phyloP scores from a whole-genome alignment of 2,113 vertebrate genomes.

The Spea bombifrons region DNA sequence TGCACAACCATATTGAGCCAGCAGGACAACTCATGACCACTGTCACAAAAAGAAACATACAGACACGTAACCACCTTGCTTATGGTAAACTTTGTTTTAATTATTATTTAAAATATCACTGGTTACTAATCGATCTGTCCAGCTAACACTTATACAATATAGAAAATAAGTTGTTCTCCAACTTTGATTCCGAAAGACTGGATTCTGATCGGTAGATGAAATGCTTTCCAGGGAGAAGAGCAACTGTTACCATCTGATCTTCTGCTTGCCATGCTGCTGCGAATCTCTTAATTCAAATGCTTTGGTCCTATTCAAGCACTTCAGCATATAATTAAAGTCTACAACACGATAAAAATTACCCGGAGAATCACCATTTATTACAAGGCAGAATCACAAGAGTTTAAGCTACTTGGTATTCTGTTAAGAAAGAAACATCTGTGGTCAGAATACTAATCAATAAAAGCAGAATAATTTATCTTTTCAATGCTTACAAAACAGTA shows the following conservation, averaged over 20 bases:
- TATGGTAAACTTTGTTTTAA: no score
- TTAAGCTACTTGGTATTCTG: slow-evolving; percentile 55
- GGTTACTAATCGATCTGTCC: no score
- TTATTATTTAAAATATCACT: no score
- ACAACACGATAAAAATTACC: slow-evolving; percentile 44
- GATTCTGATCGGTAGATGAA: background rate
- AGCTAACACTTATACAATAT: no score
- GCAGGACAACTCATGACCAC: no score
- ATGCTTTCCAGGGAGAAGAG: background rate
- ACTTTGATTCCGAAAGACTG: background rate
- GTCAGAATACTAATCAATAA: slow-evolving; percentile 46
- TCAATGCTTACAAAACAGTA: no score
- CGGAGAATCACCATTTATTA: slow-evolving; percentile 48
- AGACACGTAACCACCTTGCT: no score
- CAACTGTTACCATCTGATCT: background rate
- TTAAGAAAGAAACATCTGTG: slow-evolving; percentile 32
- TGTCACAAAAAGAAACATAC: no score
- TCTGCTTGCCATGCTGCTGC: background rate
- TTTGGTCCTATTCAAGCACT: slow-evolving; percentile 43
- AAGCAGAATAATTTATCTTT: no score
- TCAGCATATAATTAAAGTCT: slow-evolving; percentile 49
- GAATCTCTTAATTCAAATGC: slow-evolving; percentile 51
- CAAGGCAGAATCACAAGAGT: slow-evolving; percentile 49
- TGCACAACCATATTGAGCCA: no score
- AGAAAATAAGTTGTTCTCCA: no score